These are phyloP conservation scores for Tenualosa ilisha DNA, from an alignment of 2,797 vertebrate genomes.

Conservation along the genomic window DNA sequence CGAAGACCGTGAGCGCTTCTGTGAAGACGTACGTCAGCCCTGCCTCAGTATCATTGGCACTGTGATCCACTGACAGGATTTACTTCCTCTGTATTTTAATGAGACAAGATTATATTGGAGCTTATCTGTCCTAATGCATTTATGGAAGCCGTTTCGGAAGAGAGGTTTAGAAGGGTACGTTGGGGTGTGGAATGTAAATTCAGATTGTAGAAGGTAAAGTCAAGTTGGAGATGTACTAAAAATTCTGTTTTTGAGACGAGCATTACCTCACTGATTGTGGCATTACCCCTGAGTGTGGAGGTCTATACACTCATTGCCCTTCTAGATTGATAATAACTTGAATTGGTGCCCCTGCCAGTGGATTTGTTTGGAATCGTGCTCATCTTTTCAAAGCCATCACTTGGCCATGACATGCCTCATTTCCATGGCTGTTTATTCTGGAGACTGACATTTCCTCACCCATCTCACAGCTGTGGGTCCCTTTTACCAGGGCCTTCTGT, in stretches of 20 bases:
- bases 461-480: neutral
- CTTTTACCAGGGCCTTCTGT: neutral
- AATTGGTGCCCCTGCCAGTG: neutral
- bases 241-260: no score
- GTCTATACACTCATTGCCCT: no score
- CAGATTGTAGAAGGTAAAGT: no score
- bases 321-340: no score
- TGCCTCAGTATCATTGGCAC: conserved; percentile 52
- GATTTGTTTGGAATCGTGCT: neutral
- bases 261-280: no score
- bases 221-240: no score
- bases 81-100: neutral
- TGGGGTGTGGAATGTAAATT: no score
- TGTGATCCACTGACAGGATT: neutral
- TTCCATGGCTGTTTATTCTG: neutral
- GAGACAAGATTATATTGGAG: neutral
- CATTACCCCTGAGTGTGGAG: no score
- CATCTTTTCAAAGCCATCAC: neutral
- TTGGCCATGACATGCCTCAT: neutral
- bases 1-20: conserved; percentile 93
- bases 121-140: neutral
- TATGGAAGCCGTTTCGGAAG: neutral
- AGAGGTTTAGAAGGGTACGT: neutral
- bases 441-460: neutral
- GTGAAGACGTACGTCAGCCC: conserved; percentile 81